phyloP scores from a whole-genome alignment of 2,113 vertebrate genomes.

The Trematocara stigmaticum region DNA sequence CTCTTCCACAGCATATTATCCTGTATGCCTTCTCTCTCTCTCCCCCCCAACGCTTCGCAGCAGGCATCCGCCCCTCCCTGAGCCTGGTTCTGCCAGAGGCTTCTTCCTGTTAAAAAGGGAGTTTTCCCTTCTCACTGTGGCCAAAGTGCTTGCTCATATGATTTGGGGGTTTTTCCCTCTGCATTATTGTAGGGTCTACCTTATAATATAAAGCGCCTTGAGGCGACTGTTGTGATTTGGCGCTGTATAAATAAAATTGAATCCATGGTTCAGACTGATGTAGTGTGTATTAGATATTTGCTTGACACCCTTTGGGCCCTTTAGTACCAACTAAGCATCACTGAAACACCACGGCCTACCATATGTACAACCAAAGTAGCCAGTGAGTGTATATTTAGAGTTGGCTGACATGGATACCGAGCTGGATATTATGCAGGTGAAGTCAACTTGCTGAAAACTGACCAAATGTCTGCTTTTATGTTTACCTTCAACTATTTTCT shows the following conservation, averaged over 20 bases:
- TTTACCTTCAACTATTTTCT: background rate
- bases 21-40: rapidly evolving
- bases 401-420: rapidly evolving
- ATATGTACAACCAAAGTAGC: background rate
- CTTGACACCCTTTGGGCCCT: background rate
- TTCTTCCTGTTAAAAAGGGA: background rate
- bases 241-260: background rate
- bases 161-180: background rate
- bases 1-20: background rate
- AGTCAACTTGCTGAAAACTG: background rate
- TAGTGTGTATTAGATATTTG: background rate
- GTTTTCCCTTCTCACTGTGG: rapidly evolving
- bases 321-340: background rate
- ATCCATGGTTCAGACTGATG: background rate
- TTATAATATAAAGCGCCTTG: background rate
- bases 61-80: rapidly evolving
- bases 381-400: background rate
- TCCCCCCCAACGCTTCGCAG: rapidly evolving
- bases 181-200: background rate
- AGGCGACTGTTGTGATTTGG: rapidly evolving
- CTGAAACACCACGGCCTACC: background rate
- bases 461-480: background rate
- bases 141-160: background rate
- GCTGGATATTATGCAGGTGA: background rate
- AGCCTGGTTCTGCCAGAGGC: background rate